phyloP scores from a whole-genome alignment of 1,140 invertebrate species.

The Antheraea mylitta region DNA sequence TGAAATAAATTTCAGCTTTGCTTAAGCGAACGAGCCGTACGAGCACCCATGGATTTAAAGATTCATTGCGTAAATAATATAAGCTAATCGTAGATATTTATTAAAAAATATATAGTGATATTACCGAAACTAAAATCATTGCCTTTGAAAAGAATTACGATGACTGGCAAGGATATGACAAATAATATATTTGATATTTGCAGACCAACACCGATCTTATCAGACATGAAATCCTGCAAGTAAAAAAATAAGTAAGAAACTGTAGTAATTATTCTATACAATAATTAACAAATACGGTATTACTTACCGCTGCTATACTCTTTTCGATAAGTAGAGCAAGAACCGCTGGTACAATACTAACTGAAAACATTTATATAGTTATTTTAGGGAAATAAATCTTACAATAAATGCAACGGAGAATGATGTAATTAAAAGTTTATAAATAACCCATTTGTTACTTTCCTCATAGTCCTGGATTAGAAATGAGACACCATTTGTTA shows the following conservation, averaged over 20 bases:
- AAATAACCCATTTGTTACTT: no score
- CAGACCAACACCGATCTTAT: constrained; percentile 83
- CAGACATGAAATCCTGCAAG: constrained; percentile 85
- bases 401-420: not conserved
- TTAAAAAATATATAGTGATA: not conserved
- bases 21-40: no score
- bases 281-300: constrained; percentile 21
- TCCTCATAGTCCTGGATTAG: no score
- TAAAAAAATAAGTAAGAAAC: constrained; percentile 7
- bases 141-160: constrained; percentile 87
- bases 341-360: constrained; percentile 88
- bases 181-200: constrained; percentile 89
- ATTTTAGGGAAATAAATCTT: not conserved
- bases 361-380: constrained; percentile 45
- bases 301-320: constrained; percentile 88
- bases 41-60: no score
- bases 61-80: no score
- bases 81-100: no score
- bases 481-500: no score
- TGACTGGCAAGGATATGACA: constrained; percentile 88
- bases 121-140: constrained; percentile 88
- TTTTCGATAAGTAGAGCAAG: constrained; percentile 91
- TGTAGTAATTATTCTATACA: not conserved
- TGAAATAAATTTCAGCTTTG: no score
- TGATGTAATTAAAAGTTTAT: no score